Conservation (phyloP, 2,797 vertebrate genomes). For the Champsocephalus gunnari region DNA sequence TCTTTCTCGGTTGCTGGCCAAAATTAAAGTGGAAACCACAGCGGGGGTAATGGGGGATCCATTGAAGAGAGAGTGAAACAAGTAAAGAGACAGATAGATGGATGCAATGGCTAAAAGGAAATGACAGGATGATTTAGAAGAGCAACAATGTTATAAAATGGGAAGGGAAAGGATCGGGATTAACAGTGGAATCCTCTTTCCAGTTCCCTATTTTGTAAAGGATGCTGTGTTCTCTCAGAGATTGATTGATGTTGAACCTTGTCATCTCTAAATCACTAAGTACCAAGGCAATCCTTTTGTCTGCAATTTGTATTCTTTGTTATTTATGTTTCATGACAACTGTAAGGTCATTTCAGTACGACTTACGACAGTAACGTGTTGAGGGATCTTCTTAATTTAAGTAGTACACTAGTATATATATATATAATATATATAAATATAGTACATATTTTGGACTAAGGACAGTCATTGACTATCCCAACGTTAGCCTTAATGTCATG, state of each 20-base stretch:
- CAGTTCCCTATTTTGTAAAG: constrained; percentile 46
- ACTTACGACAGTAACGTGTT: background rate
- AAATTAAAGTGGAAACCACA: constrained; percentile 59
- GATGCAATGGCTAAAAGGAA: constrained; percentile 39
- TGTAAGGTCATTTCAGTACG: background rate
- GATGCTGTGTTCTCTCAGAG: constrained; percentile 40
- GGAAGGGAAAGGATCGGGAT: constrained; percentile 32
- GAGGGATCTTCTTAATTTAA: background rate
- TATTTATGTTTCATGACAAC: constrained; percentile 31
- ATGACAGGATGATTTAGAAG: constrained; percentile 61
- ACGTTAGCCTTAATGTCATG: too few relatives aligned
- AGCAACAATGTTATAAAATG: constrained; percentile 32
- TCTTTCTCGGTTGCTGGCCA: constrained; percentile 38
- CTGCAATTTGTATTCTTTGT: constrained; percentile 1
- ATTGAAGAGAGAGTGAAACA: constrained; percentile 29
- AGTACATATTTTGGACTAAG: background rate
- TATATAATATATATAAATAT: too few relatives aligned
- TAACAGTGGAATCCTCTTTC: constrained; percentile 34
- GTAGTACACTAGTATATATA: background rate
- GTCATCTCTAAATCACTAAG: constrained; percentile 12
- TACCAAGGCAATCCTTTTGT: constrained; percentile 13
- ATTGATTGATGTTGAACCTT: constrained; percentile 41
- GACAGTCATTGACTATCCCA: too few relatives aligned
- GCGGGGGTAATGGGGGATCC: constrained; percentile 39
- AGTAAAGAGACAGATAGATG: constrained; percentile 31